phyloP scores from a whole-genome alignment of 2,797 vertebrate species.

The Tiaroga cobitis region DNA sequence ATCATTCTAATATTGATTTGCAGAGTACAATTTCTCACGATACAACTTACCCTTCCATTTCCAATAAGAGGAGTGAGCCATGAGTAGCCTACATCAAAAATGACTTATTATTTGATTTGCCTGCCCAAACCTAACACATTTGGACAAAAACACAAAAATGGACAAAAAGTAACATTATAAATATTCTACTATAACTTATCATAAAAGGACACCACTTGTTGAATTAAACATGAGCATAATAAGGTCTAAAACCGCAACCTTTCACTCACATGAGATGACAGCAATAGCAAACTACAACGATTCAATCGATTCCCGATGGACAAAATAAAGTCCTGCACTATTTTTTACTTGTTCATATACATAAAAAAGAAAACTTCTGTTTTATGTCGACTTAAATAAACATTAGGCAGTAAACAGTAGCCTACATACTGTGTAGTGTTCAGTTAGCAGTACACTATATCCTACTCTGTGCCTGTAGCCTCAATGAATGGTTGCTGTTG shows the following conservation, averaged over 20 bases:
- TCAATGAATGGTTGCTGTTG: slow-evolving; percentile 7
- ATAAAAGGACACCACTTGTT: background rate
- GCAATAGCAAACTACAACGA: background rate
- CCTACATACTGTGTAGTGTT: background rate
- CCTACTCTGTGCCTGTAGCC: background rate
- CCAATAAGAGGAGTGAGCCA: background rate
- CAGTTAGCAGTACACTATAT: background rate
- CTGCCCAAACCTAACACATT: background rate
- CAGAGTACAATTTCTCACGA: background rate
- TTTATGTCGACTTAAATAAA: background rate
- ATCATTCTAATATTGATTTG: background rate
- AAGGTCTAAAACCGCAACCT: background rate
- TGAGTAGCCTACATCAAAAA: background rate
- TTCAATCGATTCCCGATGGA: background rate
- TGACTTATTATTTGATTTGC: background rate
- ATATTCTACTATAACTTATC: background rate
- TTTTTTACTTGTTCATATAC: background rate
- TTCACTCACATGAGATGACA: background rate
- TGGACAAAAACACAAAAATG: background rate
- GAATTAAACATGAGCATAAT: background rate
- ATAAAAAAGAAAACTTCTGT: background rate
- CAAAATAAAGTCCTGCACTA: background rate
- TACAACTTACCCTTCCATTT: background rate
- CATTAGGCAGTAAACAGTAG: background rate
- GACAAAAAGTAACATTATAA: background rate